Evolutionary conservation across 92 coral and sea anemone genomes (phyloP), one percentile per base, ranked within the genome.

Genomic region (Phenganax stokvisi): DNA sequence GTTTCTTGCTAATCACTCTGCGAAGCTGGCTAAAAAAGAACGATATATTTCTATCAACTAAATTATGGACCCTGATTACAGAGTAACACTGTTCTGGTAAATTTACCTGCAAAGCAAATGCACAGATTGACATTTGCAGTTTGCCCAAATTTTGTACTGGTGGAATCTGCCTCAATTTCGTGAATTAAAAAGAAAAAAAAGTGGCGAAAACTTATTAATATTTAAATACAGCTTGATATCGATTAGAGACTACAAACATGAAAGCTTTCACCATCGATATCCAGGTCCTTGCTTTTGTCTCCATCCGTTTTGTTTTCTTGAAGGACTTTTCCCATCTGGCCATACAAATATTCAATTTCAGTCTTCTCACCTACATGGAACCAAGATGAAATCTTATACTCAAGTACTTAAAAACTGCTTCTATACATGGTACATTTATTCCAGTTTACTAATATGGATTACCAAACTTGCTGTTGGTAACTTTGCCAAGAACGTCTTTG

Each of bases 401-500:
- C 25, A 20, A 20, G 25, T 20, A 20, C 25, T 20, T 69, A 20
- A n/a, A 69, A 6, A 69, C 12, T 69, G 66, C 66, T 6, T 6
- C 6, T 11, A 13, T 69, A 69, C 51, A 17, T 69, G 7, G 16
- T 16, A 57, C 74, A 60, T 70, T 15, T 70, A 29, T 70, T 29
- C 75, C 75, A 6, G 75, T 70, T 29, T 70, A 70, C 55, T 70
- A 29, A 20, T 70, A 29, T 70, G 75, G 75, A 30, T 27, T 69
- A 9, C 30, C 57, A 58, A 60, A 74, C 31, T 52, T 72, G 10
- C 66, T 59, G n/a, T 51, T 28, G 8, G 68, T 68, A 17, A 67
- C 17, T 37, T 2, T 57, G n/a, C 89, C 89, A 20, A 84, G 71
- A 8, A 87, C 85, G 15, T 53, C 27, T 2, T 10, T 0, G 56